Evolutionary conservation across 2,113 vertebrate genomes (phyloP).

Genomic region (Cavia porcellus): DNA sequence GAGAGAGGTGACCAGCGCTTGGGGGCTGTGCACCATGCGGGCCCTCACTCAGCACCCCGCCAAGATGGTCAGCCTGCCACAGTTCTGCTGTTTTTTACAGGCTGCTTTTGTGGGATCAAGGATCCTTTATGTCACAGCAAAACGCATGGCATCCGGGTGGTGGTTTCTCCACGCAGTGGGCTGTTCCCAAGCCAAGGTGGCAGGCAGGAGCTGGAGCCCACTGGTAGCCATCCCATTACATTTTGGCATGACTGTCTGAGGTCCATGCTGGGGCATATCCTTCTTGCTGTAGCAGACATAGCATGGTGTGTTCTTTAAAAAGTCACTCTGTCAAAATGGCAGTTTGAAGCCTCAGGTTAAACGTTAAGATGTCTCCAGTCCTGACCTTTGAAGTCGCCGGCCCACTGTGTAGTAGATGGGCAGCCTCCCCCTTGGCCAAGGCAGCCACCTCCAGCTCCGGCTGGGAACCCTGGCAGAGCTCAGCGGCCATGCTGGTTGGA

Average conservation of each 20-base stretch:
- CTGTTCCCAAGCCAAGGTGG: accelerated
- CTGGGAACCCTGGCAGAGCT: too few species aligned
- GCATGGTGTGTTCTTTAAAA: slow-evolving; percentile 55
- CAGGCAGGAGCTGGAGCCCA: neutral
- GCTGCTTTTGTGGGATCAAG: neutral
- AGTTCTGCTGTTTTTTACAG: neutral
- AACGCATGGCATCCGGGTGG: neutral
- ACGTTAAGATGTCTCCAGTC: neutral
- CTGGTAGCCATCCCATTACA: slow-evolving; percentile 1
- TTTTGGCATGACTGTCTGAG: slow-evolving; percentile 30
- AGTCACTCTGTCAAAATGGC: slow-evolving; percentile 84
- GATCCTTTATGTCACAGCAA: neutral
- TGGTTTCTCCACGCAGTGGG: neutral
- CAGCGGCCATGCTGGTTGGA: neutral
- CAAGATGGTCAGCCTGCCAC: neutral
- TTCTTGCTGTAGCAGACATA: slow-evolving; percentile 61
- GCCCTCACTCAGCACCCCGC: neutral
- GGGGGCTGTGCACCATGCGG: accelerated
- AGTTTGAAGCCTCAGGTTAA: slow-evolving; percentile 75
- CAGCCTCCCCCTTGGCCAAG: neutral
- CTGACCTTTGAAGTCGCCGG: slow-evolving; percentile 73
- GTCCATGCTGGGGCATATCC: neutral
- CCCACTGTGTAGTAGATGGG: neutral
- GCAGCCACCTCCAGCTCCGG: neutral
- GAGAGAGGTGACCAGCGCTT: neutral